Conservation (phyloP, 1,140 invertebrate genomes). For the Drosophila parvula region DNA sequence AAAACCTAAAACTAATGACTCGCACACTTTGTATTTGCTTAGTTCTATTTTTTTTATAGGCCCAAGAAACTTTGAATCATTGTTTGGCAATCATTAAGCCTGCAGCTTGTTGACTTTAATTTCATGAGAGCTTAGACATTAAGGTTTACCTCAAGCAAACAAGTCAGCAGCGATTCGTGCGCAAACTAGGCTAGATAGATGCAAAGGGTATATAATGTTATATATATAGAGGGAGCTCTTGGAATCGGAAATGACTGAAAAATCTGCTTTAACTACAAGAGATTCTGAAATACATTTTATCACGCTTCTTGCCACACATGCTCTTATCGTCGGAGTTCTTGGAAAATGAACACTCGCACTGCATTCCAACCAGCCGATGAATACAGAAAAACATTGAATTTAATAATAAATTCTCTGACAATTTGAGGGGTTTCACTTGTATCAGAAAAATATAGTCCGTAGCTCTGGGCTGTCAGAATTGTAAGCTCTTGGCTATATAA, state of each 20-base stretch:
- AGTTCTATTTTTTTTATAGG: conserved; percentile 8
- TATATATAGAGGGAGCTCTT: background rate
- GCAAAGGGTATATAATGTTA: background rate
- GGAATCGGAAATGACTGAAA: background rate
- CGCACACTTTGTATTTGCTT: background rate
- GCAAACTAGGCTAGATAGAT: conserved; percentile 26
- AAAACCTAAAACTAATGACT: background rate
- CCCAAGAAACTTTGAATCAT: conserved; percentile 29
- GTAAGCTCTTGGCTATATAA: background rate
- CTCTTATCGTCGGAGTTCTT: conserved; percentile 13
- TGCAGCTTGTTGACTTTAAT: conserved; percentile 30
- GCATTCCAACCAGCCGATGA: conserved; percentile 3
- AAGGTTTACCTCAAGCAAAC: conserved; percentile 29
- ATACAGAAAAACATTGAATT: background rate
- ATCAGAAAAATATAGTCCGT: background rate
- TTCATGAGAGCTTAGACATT: conserved; percentile 27
- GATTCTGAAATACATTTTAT: conserved; percentile 8
- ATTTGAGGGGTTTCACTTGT: background rate
- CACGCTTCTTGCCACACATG: conserved; percentile 3
- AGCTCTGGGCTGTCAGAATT: background rate
- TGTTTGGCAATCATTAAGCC: conserved; percentile 28
- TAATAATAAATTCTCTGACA: conserved; percentile 1
- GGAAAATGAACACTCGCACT: conserved; percentile 1
- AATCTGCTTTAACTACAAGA: background rate
- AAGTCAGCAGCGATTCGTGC: conserved; percentile 16